Base-by-base conservation (phyloP, 1,140 invertebrate genomes). In the Drosophila lacertosa region DNA sequence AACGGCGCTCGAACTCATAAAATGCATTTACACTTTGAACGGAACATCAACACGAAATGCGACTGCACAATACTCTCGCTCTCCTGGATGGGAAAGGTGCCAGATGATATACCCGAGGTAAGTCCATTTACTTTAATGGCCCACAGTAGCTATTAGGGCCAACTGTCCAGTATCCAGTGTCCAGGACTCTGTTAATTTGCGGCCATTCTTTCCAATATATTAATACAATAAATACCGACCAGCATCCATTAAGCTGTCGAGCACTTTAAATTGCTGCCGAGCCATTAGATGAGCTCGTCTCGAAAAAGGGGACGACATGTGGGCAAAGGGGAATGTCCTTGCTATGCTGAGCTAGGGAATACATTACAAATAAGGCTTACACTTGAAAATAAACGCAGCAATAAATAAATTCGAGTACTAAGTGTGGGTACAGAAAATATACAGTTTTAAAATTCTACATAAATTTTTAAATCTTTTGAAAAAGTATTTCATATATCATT, bases 41-140 rank as follows among this genome's bases (percentile, higher is more conserved):
- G 96, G 79, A 97, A 97, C 90, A 95, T 95, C 76, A 98, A 97
- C 91, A 97, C 97, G 63, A 96, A 97, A 92, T 98, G 97, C 92
- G 98, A 99, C 93, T 98, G 97, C 92, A 96, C 97, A 77, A 97
- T 99, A 88, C 93, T 98, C 69, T 97, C 97, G 72, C 93, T 99
- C 84, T 98, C 97, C 82, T 99, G 98, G 98, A 99, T 99, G 98
- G 97, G 97, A 74, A 98, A 98, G 92, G 97, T 98, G 75, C 97
- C 97, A 59, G 98, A 99, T 91, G 97, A 98, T 89, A 93, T 98
- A 77, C 97, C 97, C 24, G 97, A 98, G 95, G 96, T 97, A 93
- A 94, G 93, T 92, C 26, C 22, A 47, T 55, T 22, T 40, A 3
- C 18, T 35, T 65, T 65, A 59, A 62, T 44, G 39, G 32, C 35